phyloP scores from a whole-genome alignment of 1,140 invertebrate genomes.

The Macrobrachium rosenbergii region DNA sequence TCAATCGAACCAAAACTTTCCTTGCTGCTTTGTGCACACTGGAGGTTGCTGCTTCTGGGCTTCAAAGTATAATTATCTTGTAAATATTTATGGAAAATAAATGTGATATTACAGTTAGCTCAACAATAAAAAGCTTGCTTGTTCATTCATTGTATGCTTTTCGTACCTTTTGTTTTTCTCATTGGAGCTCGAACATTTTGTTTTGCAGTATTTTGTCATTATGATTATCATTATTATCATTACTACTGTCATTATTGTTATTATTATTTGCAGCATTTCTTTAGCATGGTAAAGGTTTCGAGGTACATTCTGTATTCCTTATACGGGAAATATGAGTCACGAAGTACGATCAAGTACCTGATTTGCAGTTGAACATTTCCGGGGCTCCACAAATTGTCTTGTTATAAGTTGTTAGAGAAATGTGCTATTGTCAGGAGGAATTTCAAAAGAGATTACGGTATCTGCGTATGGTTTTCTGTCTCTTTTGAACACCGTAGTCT shows the following conservation, averaged over 20 bases:
- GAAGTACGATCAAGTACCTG: no score
- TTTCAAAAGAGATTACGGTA: no score
- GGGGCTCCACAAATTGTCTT: no score
- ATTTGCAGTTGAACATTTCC: no score
- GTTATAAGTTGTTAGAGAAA: no score
- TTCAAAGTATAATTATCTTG: conserved; percentile 6
- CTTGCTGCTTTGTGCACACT: conserved; percentile 28
- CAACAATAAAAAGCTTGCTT: conserved; percentile 41
- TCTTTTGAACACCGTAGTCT: no score
- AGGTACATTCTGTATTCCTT: background rate
- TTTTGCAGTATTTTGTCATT: conserved; percentile 13
- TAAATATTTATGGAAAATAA: background rate
- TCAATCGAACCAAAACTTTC: conserved; percentile 1
- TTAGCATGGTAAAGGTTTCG: background rate
- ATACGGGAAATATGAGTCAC: background rate
- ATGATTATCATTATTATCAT: conserved; percentile 4
- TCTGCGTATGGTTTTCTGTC: no score
- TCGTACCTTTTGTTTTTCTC: background rate
- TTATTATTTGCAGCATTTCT: background rate
- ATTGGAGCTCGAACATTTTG: background rate
- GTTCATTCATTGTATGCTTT: conserved; percentile 24
- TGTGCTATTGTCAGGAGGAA: no score
- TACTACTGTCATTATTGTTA: conserved; percentile 2
- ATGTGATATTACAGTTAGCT: conserved; percentile 44
- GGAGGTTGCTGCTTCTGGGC: conserved; percentile 29